These are phyloP conservation scores for Trichonephila clavata DNA, from an alignment of 1,140 invertebrate species.

Conservation along the genomic window DNA sequence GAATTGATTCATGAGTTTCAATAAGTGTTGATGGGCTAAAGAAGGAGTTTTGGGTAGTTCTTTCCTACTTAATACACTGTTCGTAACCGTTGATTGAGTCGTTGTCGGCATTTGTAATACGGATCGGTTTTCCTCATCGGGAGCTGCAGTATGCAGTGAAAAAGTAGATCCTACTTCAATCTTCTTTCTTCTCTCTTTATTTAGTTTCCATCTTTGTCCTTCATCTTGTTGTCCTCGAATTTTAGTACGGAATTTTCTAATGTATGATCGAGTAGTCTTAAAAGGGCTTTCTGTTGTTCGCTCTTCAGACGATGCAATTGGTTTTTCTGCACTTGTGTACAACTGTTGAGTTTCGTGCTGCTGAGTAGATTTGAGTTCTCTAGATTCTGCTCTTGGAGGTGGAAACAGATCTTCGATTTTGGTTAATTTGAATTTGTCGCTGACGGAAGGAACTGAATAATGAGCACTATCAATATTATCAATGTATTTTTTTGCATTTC, in stretches of 20 bases:
- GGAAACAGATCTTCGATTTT: constrained; percentile 56
- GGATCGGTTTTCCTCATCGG: neutral
- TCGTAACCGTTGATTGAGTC: neutral
- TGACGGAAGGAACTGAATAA: neutral
- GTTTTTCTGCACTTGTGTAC: neutral
- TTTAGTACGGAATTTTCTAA: neutral
- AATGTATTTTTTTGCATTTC: neutral
- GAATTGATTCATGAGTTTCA: constrained; percentile 73
- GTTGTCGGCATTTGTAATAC: constrained; percentile 29
- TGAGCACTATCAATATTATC: neutral
- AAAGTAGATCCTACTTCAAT: constrained; percentile 64
- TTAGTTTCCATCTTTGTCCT: constrained; percentile 41
- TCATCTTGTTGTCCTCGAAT: neutral
- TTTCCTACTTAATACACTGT: neutral
- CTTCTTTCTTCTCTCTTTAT: constrained; percentile 19
- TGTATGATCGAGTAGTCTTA: constrained; percentile 43
- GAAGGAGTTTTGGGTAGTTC: neutral
- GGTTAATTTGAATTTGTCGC: neutral
- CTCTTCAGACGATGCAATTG: neutral
- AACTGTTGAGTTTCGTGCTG: neutral
- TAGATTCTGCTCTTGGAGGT: constrained; percentile 64
- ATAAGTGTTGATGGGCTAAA: constrained; percentile 63
- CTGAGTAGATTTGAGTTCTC: constrained; percentile 23
- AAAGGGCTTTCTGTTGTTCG: constrained; percentile 41
- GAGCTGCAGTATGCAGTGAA: neutral